Evolutionary conservation across 2,113 vertebrate species (phyloP), one percentile per base, ranked within the genome.

Genomic region (Lates calcarifer): DNA sequence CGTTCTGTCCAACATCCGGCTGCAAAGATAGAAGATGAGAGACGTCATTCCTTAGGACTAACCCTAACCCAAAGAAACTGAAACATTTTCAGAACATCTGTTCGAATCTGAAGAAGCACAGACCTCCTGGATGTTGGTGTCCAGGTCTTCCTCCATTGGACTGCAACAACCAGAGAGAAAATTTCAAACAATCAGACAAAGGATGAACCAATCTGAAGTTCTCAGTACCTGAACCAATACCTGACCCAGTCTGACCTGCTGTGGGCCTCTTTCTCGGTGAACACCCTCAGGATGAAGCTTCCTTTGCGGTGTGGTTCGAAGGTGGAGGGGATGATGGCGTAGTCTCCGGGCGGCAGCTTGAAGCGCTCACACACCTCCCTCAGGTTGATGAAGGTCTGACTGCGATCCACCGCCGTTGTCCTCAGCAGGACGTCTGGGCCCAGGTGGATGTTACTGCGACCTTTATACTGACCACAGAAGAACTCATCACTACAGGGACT

Each of bases 261-360:
- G 68, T 77, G 62, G 3, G 93, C 90, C 1, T 87, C 77, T 60
- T 96, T 96, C 89, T 97, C 95, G 0, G 95, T 94, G 88, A 97
- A 97, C 67, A 97, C 91, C 7, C 96, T 77, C 20, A 97, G 89
- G 74, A 95, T 85, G 82, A 97, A 97, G 75, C 94, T 94, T 11
- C 96, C 96, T 0, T 94, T 93, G 89, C 92, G 90, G 72, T 95
- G 95, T 28, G 96, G 95, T 57, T 97, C 88, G 0, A 96, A 97
- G 13, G 96, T 97, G 60, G 96, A 96, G 0, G 96, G 96, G 45
- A 96, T 88, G 17, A 96, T 87, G 75, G 94, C 81, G 18, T 96
- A 97, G 8, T 95, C 94, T 20, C 96, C 96, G 0, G 78, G 91
- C 0, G 95, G 93, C 56, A 98, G 83, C 3, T 75, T 94, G 60